Percentiles rank a stretch among this genome's conserved stretches.
Evolutionary conservation across 2,797 vertebrate genomes (phyloP).

Genomic region (Gambelia wislizenii): DNA sequence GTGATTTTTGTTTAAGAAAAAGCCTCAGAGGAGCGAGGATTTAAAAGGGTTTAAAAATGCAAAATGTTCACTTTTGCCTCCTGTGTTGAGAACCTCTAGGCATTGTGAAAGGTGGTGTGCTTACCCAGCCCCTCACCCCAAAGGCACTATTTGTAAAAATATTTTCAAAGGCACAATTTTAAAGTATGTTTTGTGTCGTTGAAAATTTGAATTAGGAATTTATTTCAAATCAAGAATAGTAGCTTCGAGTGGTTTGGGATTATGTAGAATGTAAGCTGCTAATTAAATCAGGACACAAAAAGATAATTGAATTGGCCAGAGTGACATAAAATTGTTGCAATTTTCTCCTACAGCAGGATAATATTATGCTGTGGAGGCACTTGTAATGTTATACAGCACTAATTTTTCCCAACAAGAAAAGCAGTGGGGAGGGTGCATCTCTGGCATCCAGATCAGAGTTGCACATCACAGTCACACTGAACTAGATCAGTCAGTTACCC

Average conservation of each 20-base stretch:
- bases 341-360: not conserved
- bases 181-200: not conserved
- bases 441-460: not conserved
- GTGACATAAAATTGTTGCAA: not conserved
- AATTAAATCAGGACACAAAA: not conserved
- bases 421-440: not conserved
- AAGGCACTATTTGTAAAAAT: not conserved
- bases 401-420: not conserved
- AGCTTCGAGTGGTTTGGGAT: not conserved
- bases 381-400: no score
- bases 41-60: not conserved
- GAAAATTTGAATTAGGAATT: not conserved
- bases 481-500: no score
- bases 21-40: not conserved
- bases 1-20: no score
- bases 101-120: not conserved
- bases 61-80: not conserved
- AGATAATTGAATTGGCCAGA: not conserved
- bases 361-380: not conserved
- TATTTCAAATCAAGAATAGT: not conserved
- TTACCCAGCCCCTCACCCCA: no score
- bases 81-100: not conserved
- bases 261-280: not conserved
- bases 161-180: not conserved
- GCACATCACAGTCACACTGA: no score